Percentiles rank a stretch among this genome's conserved stretches.
Evolutionary conservation across 2,113 vertebrate genomes (phyloP).

Genomic region (Daubentonia madagascariensis): DNA sequence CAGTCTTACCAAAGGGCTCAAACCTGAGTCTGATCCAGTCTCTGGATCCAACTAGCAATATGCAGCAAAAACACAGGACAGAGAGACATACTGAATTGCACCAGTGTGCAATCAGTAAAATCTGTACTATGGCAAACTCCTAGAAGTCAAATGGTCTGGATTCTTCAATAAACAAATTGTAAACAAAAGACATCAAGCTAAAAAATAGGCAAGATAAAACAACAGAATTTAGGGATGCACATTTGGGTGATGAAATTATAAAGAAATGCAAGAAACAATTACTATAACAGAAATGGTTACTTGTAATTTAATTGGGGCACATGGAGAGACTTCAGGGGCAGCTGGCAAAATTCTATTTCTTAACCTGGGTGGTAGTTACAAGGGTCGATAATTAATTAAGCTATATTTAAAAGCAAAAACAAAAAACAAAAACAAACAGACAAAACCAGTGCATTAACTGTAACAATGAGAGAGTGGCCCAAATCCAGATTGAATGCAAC

Average conservation of each 20-base stretch:
- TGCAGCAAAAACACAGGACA: slow-evolving; percentile 4
- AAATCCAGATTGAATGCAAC: slow-evolving; percentile 14
- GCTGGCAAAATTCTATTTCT: slow-evolving; percentile 40
- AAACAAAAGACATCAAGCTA: slow-evolving; percentile 1
- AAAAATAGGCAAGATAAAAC: neutral
- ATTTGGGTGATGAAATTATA: neutral
- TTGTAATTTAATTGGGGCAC: neutral
- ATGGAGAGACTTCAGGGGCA: neutral
- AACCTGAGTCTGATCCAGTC: neutral
- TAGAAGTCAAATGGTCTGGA: neutral
- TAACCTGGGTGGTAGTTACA: neutral
- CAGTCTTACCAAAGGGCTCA: neutral
- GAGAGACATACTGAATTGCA: neutral
- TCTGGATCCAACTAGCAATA: neutral
- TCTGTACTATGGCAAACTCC: neutral
- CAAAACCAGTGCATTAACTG: neutral
- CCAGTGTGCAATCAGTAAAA: neutral
- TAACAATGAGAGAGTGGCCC: neutral
- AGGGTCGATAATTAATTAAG: slow-evolving; percentile 35
- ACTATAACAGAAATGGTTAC: neutral
- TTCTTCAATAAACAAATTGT: neutral
- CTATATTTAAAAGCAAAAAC: slow-evolving; percentile 26
- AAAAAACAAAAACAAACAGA: neutral
- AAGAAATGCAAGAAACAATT: slow-evolving; percentile 14
- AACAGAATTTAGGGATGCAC: neutral